A percentile compares a stretch with the other conserved stretches of the same genome.
phyloP scores from a whole-genome alignment of 2,797 vertebrate genomes.

The Rhinella marina region DNA sequence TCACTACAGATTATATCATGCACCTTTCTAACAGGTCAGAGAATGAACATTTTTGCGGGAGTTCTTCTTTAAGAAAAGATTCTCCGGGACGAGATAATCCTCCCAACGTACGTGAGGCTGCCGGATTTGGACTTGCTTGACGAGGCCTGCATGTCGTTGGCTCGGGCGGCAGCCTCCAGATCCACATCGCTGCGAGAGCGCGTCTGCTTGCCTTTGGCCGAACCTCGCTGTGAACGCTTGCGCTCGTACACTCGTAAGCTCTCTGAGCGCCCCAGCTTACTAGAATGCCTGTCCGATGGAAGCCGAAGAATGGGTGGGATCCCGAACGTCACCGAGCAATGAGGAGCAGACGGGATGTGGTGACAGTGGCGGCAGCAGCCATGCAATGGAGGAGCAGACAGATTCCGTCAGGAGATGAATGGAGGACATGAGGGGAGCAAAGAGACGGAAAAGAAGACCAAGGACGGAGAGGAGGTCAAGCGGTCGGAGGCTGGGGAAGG shows the following conservation, averaged over 20 bases:
- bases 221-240: slow-evolving; percentile 83
- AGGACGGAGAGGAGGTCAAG: not conserved
- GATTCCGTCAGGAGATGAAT: not conserved
- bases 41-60: no score
- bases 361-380: not conserved
- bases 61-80: not conserved
- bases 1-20: no score
- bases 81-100: not conserved
- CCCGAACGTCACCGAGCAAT: not conserved
- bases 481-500: not conserved
- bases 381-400: not conserved
- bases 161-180: slow-evolving; percentile 79
- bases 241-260: slow-evolving; percentile 87
- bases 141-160: slow-evolving; percentile 71
- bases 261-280: slow-evolving; percentile 87
- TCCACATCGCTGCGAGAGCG: slow-evolving; percentile 93
- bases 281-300: slow-evolving; percentile 72
- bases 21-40: no score
- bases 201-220: slow-evolving; percentile 86
- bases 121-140: slow-evolving; percentile 56
- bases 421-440: not conserved
- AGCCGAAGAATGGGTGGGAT: not conserved
- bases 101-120: slow-evolving; percentile 50
- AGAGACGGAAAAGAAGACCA: not conserved
- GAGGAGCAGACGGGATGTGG: slow-evolving; percentile 55